Evolutionary conservation across 2,113 vertebrate genomes (phyloP).

Genomic region (Pachyramphus minor): DNA sequence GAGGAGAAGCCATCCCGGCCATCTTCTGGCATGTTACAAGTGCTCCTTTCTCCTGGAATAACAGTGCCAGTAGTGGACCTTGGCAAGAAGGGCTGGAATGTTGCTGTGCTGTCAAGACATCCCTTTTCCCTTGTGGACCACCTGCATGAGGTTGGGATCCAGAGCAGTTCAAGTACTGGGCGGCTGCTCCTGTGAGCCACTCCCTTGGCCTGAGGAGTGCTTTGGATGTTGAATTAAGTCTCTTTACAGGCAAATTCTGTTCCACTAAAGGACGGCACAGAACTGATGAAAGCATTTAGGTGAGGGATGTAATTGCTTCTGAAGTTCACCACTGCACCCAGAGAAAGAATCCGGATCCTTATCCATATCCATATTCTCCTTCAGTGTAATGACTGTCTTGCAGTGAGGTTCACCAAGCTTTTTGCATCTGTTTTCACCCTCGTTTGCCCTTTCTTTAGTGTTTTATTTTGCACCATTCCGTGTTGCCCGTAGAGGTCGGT

Average conservation of each 20-base stretch:
- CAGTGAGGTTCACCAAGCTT: background rate
- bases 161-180: background rate
- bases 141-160: rapidly evolving
- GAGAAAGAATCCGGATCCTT: background rate
- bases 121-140: rapidly evolving
- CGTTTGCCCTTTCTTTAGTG: background rate
- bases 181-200: background rate
- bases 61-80: rapidly evolving
- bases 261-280: rapidly evolving
- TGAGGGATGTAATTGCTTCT: background rate
- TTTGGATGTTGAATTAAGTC: background rate
- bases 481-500: conserved; percentile 25
- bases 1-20: background rate
- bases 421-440: rapidly evolving
- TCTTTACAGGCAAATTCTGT: background rate
- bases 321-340: rapidly evolving
- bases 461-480: background rate
- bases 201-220: background rate
- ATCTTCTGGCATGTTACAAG: rapidly evolving
- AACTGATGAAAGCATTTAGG: background rate
- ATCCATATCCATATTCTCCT: background rate
- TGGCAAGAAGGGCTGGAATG: background rate
- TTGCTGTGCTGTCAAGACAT: rapidly evolving
- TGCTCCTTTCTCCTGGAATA: background rate
- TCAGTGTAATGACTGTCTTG: background rate